Evolutionary conservation across 2,888 invertebrate genomes (phyloP).

Genomic region (Zaprionus bogoriensis): DNA sequence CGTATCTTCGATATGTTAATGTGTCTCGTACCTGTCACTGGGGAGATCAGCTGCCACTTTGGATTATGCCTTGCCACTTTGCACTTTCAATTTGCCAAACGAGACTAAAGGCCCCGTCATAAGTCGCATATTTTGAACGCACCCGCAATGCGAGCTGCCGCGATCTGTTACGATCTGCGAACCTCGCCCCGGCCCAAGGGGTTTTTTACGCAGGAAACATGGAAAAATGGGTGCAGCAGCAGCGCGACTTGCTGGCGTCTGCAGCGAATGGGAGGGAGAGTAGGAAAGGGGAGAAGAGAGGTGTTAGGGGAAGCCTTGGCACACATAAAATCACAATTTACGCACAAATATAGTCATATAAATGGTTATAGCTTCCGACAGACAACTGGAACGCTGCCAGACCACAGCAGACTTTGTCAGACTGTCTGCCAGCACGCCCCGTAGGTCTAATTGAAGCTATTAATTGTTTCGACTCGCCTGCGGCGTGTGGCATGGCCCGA

Average conservation of each 20-base stretch:
- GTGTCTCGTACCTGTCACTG: neutral
- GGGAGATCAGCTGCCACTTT: conserved; percentile 25
- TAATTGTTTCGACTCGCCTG: conserved; percentile 68
- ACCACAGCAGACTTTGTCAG: too few relatives aligned
- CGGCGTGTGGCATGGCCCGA: conserved; percentile 52
- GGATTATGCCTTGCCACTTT: conserved; percentile 36
- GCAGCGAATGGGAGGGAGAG: neutral
- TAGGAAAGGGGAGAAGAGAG: neutral
- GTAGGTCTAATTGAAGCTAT: conserved; percentile 76
- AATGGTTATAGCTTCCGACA: conserved; percentile 75
- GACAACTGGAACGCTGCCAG: conserved; percentile 58
- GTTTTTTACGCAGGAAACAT: conserved; percentile 1
- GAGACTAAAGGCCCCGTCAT: neutral
- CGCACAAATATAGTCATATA: conserved; percentile 74
- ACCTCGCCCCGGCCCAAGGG: conserved; percentile 5
- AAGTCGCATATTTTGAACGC: neutral
- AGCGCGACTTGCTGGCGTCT: conserved; percentile 23
- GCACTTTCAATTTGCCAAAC: conserved; percentile 47
- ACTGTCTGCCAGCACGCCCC: conserved; percentile 49
- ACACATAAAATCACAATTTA: conserved; percentile 67
- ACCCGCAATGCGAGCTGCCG: too few relatives aligned
- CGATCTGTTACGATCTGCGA: conserved; percentile 11
- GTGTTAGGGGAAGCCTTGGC: conserved; percentile 63
- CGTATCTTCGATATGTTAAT: neutral
- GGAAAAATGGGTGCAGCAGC: conserved; percentile 60